Evolutionary conservation across 2,888 invertebrate genomes (phyloP).

Genomic region (Argynnis bischoffii): DNA sequence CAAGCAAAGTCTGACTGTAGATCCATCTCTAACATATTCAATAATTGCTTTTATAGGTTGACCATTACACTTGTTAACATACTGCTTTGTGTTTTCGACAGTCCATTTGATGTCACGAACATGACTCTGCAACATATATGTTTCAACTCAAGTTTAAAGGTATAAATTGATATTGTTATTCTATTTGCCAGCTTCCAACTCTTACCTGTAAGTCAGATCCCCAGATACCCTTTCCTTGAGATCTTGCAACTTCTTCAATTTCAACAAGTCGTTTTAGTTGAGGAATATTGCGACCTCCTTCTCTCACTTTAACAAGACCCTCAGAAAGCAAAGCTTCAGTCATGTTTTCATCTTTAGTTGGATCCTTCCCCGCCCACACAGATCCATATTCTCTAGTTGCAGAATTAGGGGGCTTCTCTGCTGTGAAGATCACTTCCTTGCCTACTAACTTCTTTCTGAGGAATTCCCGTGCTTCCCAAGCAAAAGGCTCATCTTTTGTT

Average conservation of each 20-base stretch:
- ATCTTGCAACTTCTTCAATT: conserved; percentile 94
- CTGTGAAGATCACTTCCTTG: conserved; percentile 92
- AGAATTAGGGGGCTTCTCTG: conserved; percentile 91
- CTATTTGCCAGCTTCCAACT: background rate
- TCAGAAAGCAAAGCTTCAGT: conserved; percentile 94
- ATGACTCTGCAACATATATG: conserved; percentile 80
- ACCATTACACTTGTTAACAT: conserved; percentile 91
- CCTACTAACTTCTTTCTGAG: conserved; percentile 95
- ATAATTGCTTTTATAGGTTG: conserved; percentile 96
- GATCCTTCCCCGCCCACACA: conserved; percentile 92
- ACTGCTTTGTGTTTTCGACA: conserved; percentile 87
- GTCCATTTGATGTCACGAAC: conserved; percentile 94
- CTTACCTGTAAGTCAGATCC: conserved; percentile 67
- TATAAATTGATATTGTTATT: background rate
- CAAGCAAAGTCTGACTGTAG: conserved; percentile 95
- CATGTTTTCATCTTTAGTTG: conserved; percentile 90
- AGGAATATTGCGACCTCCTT: conserved; percentile 81
- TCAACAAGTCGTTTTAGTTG: conserved; percentile 88
- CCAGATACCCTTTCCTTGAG: conserved; percentile 94
- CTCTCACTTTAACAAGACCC: conserved; percentile 92
- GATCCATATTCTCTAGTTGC: conserved; percentile 93
- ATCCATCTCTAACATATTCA: conserved; percentile 98
- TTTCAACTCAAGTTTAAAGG: background rate
- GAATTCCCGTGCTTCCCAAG: conserved; percentile 98
- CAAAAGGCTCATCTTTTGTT: conserved; percentile 94